These are phyloP conservation scores for Macrochelys suwanniensis DNA, from an alignment of 2,797 vertebrate species.

Conservation along the genomic window DNA sequence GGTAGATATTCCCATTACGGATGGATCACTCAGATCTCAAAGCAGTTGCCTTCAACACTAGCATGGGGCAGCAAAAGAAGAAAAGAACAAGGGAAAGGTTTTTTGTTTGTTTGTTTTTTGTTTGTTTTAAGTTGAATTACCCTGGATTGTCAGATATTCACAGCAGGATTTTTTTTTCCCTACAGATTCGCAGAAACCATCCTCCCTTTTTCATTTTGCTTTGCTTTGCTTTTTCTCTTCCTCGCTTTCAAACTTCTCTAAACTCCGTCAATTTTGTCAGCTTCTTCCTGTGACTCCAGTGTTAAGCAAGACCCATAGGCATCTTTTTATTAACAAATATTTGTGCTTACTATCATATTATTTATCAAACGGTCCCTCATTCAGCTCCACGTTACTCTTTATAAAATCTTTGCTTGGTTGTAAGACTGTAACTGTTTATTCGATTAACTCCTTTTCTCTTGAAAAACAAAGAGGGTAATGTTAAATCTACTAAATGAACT, in stretches of 20 bases:
- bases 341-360: not conserved
- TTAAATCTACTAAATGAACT: constrained; percentile 58
- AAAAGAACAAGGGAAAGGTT: not conserved
- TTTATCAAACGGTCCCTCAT: not conserved
- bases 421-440: not conserved
- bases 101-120: not conserved
- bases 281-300: not conserved
- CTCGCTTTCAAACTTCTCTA: not conserved
- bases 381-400: not conserved
- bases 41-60: not conserved
- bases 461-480: constrained; percentile 43
- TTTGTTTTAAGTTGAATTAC: too few relatives aligned
- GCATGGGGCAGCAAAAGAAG: not conserved
- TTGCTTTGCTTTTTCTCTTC: not conserved
- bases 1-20: not conserved
- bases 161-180: not conserved
- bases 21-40: not conserved
- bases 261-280: not conserved
- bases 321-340: not conserved
- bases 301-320: not conserved
- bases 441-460: not conserved
- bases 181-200: not conserved
- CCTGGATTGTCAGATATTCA: too few relatives aligned
- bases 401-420: not conserved
- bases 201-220: not conserved